Evolutionary conservation across 2,888 invertebrate species (phyloP), one percentile per base, ranked within the genome.

Genomic region (Dolichopus griseipennis): DNA sequence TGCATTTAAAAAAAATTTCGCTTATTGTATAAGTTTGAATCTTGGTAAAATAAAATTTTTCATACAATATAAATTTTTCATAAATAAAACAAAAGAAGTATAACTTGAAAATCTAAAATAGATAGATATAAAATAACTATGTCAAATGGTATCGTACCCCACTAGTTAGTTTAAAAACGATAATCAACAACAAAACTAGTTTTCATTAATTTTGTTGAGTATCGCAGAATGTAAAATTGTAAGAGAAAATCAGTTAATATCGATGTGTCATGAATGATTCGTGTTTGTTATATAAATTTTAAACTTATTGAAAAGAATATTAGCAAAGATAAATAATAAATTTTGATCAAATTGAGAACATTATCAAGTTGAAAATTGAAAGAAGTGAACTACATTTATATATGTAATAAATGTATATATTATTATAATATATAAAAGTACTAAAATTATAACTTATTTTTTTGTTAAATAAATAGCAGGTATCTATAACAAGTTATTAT

Each of bases 281-380:
- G 15, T 12, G 2, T 12, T 27, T 3, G 8, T 61, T 61, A 20
- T 61, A 61, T 20, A 61, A 52, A 27, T 5, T 27, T 65, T 65
- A 70, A 70, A 71, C 65, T 64, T 69, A 64, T 71, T 67, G 52
- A 68, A 69, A 73, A 73, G 75, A 75, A 77, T 77, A 76, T 77
- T 75, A 74, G 73, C 74, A 75, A 78, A 76, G 77, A 77, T 77
- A 77, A 73, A 76, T 76, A 76, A 76, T 76, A 76, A 74, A 76
- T 75, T 76, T 73, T 70, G 70, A 72, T 27, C 41, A 66, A 27
- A 27, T 27, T 27, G 27, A 27, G 27, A 27, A 27, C 5, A 4
- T 27, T 27, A 5, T 27, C 27, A 5, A 27, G 15, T 7, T 8
- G 15, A 18, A 62, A 12, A 62, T 6, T 21, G 22, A 62, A 62